A percentile compares a stretch with the other conserved stretches of the same genome.
Evolutionary conservation across 2,113 vertebrate genomes (phyloP).

Genomic region (Rhea americana): DNA sequence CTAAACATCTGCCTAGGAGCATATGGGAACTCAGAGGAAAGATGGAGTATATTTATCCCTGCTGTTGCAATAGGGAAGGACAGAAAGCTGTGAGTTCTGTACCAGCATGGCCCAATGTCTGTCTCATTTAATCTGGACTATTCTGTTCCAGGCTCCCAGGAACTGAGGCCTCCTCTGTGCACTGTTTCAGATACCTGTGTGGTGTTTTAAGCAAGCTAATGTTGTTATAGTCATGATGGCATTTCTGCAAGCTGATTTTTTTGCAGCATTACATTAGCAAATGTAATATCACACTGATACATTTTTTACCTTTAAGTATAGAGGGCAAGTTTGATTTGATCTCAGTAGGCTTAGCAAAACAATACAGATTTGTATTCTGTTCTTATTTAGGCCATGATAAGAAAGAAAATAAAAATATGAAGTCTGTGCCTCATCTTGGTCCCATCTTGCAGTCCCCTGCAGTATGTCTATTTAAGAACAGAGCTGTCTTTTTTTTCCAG

Average conservation of each 20-base stretch:
- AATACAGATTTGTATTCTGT: not conserved
- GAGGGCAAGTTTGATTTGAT: not conserved
- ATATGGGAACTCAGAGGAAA: not conserved
- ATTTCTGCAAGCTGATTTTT: not conserved
- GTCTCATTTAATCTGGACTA: not conserved
- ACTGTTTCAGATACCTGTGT: not conserved
- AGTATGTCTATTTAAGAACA: not conserved
- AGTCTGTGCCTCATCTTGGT: not conserved
- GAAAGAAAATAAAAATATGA: constrained; percentile 1
- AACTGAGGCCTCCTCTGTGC: not conserved
- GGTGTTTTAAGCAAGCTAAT: not conserved
- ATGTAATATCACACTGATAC: not conserved
- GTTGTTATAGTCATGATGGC: not conserved
- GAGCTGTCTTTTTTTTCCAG: constrained; percentile 3
- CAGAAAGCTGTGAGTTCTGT: not conserved
- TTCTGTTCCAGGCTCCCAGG: not conserved
- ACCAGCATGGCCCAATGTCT: not conserved
- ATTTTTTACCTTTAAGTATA: not conserved
- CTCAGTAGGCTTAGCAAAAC: not conserved
- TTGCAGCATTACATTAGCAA: not conserved
- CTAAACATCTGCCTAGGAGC: not conserved
- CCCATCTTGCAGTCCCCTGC: not conserved
- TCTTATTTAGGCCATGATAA: not conserved
- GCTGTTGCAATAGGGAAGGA: not conserved
- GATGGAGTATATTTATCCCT: not conserved